Percentiles rank a stretch among this genome's conserved stretches.
phyloP scores from a whole-genome alignment of 2,113 vertebrate species.

The Struthio camelus region DNA sequence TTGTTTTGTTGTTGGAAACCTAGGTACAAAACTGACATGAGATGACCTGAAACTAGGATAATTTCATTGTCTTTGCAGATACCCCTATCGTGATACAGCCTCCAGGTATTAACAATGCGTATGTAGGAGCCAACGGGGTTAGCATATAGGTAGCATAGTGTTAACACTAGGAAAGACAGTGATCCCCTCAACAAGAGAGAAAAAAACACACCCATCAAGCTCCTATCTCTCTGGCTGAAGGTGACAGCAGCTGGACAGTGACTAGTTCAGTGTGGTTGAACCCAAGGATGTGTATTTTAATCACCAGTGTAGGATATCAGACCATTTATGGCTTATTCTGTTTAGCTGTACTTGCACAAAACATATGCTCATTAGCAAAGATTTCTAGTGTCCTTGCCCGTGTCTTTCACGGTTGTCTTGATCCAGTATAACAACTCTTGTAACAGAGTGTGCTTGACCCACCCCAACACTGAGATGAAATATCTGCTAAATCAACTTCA shows the following conservation, averaged over 20 bases:
- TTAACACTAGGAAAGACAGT: not conserved
- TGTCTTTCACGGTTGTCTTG: not conserved
- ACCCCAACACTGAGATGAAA: not conserved
- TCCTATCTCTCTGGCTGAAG: not conserved
- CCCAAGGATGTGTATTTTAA: not conserved
- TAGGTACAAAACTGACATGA: not conserved
- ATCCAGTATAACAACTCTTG: not conserved
- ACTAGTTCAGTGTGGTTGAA: not conserved
- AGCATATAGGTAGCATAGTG: rapidly evolving
- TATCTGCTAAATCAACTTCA: not conserved
- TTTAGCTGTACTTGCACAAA: not conserved
- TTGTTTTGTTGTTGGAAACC: not conserved
- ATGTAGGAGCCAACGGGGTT: not conserved
- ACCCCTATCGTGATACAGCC: not conserved
- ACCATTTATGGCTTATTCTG: not conserved
- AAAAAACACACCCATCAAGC: not conserved
- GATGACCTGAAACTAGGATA: not conserved
- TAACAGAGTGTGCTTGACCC: not conserved
- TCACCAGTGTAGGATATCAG: not conserved
- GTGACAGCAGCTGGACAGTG: not conserved
- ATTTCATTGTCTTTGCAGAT: not conserved
- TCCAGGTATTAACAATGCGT: not conserved
- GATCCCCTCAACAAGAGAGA: not conserved
- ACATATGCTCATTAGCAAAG: not conserved
- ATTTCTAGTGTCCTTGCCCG: not conserved